These are phyloP conservation scores for Hyphantria cunea DNA, from an alignment of 1,140 invertebrate genomes.

Conservation along the genomic window DNA sequence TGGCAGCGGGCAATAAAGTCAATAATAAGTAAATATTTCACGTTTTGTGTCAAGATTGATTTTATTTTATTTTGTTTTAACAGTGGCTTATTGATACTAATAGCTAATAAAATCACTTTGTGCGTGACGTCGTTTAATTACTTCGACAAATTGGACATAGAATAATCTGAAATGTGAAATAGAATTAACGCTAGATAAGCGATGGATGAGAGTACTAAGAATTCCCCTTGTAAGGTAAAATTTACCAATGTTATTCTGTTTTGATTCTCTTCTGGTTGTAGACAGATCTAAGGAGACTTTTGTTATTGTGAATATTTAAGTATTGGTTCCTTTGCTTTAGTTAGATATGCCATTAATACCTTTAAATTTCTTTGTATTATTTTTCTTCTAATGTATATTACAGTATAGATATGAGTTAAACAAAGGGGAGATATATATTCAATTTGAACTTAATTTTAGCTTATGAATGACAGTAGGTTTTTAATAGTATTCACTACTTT, in stretches of 20 bases:
- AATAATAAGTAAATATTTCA: slow-evolving; percentile 57
- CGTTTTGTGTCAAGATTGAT: slow-evolving; percentile 64
- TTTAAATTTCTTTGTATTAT: slow-evolving; percentile 20
- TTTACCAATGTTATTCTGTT: slow-evolving; percentile 39
- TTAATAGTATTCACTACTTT: too few relatives aligned
- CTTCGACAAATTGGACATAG: slow-evolving; percentile 56
- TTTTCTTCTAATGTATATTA: too few relatives aligned
- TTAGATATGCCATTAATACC: slow-evolving; percentile 26
- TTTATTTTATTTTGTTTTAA: slow-evolving; percentile 74
- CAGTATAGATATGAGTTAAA: too few relatives aligned
- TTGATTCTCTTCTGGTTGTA: slow-evolving; percentile 31
- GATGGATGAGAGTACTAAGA: slow-evolving; percentile 76
- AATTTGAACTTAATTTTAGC: too few relatives aligned
- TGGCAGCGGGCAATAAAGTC: slow-evolving; percentile 33
- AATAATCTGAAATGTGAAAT: slow-evolving; percentile 73
- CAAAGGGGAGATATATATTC: slow-evolving; percentile 12
- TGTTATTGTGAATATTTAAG: slow-evolving; percentile 23
- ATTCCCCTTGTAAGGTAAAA: slow-evolving; percentile 78
- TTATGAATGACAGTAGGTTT: too few relatives aligned
- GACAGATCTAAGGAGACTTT: slow-evolving; percentile 23
- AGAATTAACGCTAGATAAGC: slow-evolving; percentile 60
- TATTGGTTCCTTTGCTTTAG: slow-evolving; percentile 27
- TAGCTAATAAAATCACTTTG: slow-evolving; percentile 71
- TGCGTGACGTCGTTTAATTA: slow-evolving; percentile 66
- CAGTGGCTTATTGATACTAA: slow-evolving; percentile 74